Percentiles rank a stretch among this genome's conserved stretches.
Conservation (phyloP, 2,113 vertebrate species). For the Anser brachyrhynchus region DNA sequence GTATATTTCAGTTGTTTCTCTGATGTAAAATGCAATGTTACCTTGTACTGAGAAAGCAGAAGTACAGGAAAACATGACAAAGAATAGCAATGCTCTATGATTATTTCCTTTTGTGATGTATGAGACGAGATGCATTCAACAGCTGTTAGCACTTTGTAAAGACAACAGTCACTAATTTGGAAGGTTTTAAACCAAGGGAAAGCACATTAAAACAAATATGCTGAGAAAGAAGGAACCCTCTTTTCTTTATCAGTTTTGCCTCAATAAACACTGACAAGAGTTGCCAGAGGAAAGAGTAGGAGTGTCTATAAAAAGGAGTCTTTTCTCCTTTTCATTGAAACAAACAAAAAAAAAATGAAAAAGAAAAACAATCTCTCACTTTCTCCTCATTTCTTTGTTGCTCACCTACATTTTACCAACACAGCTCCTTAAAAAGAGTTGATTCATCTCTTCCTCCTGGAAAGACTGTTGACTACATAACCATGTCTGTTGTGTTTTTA, state of each 20-base stretch:
- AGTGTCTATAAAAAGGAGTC: neutral
- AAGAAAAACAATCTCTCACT: neutral
- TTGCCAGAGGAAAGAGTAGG: neutral
- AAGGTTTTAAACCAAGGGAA: neutral
- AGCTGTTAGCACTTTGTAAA: neutral
- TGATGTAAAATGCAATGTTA: neutral
- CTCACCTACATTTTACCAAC: neutral
- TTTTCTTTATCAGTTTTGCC: neutral
- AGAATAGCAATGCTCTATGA: neutral
- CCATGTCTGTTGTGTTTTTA: neutral
- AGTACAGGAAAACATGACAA: neutral
- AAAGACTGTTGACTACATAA: neutral
- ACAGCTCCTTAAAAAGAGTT: neutral
- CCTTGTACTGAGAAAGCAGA: neutral
- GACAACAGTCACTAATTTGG: neutral
- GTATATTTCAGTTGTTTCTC: neutral
- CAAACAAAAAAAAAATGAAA: no score
- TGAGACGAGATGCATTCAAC: neutral
- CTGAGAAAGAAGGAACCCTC: neutral
- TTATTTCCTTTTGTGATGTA: neutral
- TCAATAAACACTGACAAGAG: neutral
- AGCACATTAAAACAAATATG: neutral
- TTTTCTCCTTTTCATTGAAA: neutral
- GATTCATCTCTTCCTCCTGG: neutral
- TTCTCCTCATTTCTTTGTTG: neutral